These are phyloP conservation scores for Nannoperca obscura DNA, from an alignment of 2,797 vertebrate species.

Conservation along the genomic window DNA sequence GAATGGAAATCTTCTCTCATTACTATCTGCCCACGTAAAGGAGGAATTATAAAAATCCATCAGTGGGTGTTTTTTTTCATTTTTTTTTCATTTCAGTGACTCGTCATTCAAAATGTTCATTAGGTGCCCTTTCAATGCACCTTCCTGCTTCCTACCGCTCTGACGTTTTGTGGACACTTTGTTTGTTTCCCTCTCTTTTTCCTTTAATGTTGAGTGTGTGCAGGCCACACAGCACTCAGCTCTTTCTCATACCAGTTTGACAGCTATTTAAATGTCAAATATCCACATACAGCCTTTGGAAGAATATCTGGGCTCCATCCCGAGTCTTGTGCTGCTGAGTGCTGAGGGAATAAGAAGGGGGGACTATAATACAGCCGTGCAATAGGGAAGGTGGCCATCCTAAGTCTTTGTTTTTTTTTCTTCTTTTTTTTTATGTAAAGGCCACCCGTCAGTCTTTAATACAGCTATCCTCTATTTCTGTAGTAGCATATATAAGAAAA, in stretches of 20 bases:
- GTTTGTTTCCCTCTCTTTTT: conserved; percentile 51
- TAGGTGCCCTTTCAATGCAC: conserved; percentile 35
- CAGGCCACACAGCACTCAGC: conserved; percentile 53
- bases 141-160: conserved; percentile 38
- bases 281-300: conserved; percentile 78
- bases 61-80: conserved; percentile 29
- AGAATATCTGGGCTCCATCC: conserved; percentile 78
- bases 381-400: conserved; percentile 74
- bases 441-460: conserved; percentile 81
- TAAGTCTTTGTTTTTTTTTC: conserved; percentile 62
- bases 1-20: conserved; percentile 57
- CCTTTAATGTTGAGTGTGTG: conserved; percentile 54
- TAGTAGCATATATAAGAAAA: conserved; percentile 82
- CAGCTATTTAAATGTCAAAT: conserved; percentile 73
- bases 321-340: conserved; percentile 82
- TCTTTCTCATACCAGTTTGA: conserved; percentile 60
- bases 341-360: conserved; percentile 65
- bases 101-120: conserved; percentile 58
- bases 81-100: conserved; percentile 43
- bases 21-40: conserved; percentile 44
- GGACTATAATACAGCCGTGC: conserved; percentile 83
- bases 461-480: conserved; percentile 84
- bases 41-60: conserved; percentile 55
- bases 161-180: conserved; percentile 38
- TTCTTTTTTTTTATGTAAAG: conserved; percentile 61